Evolutionary conservation across 1,140 invertebrate genomes (phyloP).

Genomic region (Bombus difficillimus): DNA sequence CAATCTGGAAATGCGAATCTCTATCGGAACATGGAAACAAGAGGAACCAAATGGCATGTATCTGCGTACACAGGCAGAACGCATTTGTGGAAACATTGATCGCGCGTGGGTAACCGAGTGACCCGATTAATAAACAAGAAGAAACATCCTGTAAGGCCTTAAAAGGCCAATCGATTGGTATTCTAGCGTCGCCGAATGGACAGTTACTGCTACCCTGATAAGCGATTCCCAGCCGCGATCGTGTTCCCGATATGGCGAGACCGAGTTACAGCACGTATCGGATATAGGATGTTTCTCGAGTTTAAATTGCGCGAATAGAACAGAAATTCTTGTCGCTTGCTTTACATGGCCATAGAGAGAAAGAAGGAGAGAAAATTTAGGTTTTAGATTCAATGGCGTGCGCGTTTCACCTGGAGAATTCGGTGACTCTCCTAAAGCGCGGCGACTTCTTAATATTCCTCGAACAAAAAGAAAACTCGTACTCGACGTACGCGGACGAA

Average conservation of each 20-base stretch:
- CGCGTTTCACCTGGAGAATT: constrained; percentile 68
- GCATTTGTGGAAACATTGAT: constrained; percentile 35
- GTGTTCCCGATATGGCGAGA: constrained; percentile 70
- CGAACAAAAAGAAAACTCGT: constrained; percentile 51
- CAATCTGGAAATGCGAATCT: constrained; percentile 64
- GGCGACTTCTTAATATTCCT: constrained; percentile 59
- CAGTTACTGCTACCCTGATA: constrained; percentile 71
- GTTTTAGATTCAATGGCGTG: constrained; percentile 57
- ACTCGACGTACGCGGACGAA: not conserved
- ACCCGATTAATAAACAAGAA: constrained; percentile 75
- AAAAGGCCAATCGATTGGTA: constrained; percentile 73
- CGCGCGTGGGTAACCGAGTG: constrained; percentile 71
- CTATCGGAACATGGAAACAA: not conserved
- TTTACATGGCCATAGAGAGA: constrained; percentile 33
- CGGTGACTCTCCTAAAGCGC: constrained; percentile 56
- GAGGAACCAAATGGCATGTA: not conserved
- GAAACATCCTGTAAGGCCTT: constrained; percentile 67
- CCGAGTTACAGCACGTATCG: constrained; percentile 52
- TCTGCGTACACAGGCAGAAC: not conserved
- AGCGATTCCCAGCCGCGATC: constrained; percentile 67
- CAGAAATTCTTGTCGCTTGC: constrained; percentile 1
- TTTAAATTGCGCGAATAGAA: constrained; percentile 38
- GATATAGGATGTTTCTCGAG: constrained; percentile 46
- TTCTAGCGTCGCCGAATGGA: constrained; percentile 67
- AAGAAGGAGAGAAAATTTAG: constrained; percentile 64